These are phyloP conservation scores for Clistopyga incitator DNA, from an alignment of 2,888 invertebrate genomes.

Conservation along the genomic window DNA sequence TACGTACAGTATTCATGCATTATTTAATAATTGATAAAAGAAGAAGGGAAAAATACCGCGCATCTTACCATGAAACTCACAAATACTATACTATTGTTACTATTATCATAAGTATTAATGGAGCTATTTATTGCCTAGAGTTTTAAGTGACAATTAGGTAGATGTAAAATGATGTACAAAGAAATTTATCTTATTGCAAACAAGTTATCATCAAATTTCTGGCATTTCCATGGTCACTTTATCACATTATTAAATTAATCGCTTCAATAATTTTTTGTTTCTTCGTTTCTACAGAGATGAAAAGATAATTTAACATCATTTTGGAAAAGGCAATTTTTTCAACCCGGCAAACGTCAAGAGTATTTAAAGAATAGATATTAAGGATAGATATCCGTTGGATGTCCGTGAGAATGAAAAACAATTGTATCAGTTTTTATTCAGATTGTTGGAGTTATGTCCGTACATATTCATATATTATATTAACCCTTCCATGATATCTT, in stretches of 20 bases:
- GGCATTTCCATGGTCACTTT: constrained; percentile 67
- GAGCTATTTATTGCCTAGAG: constrained; percentile 73
- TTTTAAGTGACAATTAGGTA: constrained; percentile 67
- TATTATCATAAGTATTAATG: constrained; percentile 60
- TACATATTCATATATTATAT: constrained; percentile 48
- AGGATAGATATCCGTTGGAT: constrained; percentile 3
- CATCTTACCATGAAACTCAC: constrained; percentile 60
- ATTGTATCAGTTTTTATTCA: constrained; percentile 30
- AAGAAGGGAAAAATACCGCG: constrained; percentile 32
- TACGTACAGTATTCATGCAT: constrained; percentile 70
- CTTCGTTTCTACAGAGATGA: neutral
- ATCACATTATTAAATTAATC: constrained; percentile 50
- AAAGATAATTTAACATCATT: constrained; percentile 14
- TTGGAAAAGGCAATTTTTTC: constrained; percentile 9
- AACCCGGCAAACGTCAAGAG: constrained; percentile 16
- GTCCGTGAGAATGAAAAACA: constrained; percentile 17
- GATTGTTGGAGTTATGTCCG: constrained; percentile 53
- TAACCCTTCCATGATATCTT: constrained; percentile 69
- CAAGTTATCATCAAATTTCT: constrained; percentile 61
- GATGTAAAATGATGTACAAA: constrained; percentile 61
- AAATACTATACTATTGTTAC: constrained; percentile 58
- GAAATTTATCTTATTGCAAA: constrained; percentile 51
- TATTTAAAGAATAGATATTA: constrained; percentile 1
- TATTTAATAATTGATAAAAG: constrained; percentile 57
- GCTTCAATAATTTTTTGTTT: constrained; percentile 23